Evolutionary conservation across 2,797 vertebrate species (phyloP).

Genomic region (Rhynchonycteris naso): DNA sequence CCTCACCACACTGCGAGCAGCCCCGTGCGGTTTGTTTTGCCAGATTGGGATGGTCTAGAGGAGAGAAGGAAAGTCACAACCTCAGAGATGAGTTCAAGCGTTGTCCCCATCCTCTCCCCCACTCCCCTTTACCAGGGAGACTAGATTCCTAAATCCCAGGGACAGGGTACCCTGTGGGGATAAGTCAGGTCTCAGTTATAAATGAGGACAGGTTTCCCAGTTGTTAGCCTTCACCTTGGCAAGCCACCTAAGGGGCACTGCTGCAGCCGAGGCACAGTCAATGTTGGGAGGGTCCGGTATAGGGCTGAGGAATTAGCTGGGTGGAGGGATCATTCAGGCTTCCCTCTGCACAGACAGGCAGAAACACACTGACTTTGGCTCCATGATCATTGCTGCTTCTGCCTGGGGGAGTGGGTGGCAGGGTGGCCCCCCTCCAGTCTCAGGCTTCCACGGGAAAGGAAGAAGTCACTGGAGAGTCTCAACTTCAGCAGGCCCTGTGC

Average conservation of each 20-base stretch:
- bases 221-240: not conserved
- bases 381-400: not conserved
- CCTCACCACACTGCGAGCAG: constrained; percentile 96
- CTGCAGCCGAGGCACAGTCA: not conserved
- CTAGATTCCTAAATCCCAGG: not conserved
- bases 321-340: not conserved
- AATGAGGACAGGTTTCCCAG: not conserved
- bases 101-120: not conserved
- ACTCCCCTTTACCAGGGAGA: not conserved
- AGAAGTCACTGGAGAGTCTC: not conserved
- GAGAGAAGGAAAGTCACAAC: constrained; percentile 68
- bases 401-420: not conserved
- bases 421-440: not conserved
- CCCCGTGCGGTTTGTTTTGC: constrained; percentile 98
- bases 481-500: not conserved
- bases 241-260: not conserved
- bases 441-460: not conserved
- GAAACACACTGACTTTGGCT: not conserved
- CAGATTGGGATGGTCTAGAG: constrained; percentile 95
- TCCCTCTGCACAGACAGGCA: constrained; percentile 7
- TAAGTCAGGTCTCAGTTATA: not conserved
- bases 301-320: not conserved
- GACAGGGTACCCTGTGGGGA: not conserved
- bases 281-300: not conserved
- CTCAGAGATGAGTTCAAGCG: constrained; percentile 21